A percentile compares a stretch with the other conserved stretches of the same genome.
Conservation (phyloP, 92 coral and sea anemone genomes). For the Blastomussa wellsi region DNA sequence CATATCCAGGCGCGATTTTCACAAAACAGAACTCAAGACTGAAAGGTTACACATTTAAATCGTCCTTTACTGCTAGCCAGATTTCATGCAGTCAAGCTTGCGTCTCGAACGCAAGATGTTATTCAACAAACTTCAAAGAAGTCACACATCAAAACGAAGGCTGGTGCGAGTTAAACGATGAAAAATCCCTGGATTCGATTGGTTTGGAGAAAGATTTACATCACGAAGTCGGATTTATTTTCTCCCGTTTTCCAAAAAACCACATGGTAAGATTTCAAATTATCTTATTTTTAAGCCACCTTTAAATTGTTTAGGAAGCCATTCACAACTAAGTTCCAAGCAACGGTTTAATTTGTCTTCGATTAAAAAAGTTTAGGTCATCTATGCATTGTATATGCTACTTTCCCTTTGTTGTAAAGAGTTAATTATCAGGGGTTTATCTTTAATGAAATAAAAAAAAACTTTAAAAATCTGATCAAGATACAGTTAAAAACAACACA, state of each 20-base stretch:
- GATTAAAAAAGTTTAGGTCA: neutral
- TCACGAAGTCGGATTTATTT: conserved; percentile 15
- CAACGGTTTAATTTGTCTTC: neutral
- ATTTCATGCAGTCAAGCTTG: conserved; percentile 36
- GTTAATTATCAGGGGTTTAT: neutral
- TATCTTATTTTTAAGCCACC: neutral
- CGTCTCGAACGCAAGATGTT: conserved; percentile 9
- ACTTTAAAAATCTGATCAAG: neutral
- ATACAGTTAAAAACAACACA: neutral
- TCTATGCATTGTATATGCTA: neutral
- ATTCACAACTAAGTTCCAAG: neutral
- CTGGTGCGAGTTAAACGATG: conserved; percentile 34
- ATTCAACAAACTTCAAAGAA: conserved; percentile 43
- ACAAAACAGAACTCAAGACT: conserved; percentile 26
- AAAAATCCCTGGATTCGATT: neutral
- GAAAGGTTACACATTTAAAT: conserved; percentile 10
- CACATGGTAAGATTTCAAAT: neutral
- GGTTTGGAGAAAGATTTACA: conserved; percentile 8
- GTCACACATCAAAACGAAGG: neutral
- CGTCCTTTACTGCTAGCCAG: conserved; percentile 20
- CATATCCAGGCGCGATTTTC: conserved; percentile 22
- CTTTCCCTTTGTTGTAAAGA: too few relatives aligned
- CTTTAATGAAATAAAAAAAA: neutral
- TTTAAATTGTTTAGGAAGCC: neutral
- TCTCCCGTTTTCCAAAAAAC: conserved; percentile 11